Evolutionary conservation across 2,797 vertebrate species (phyloP), one percentile per base, ranked within the genome.

Genomic region (Tenualosa thibaudeaui): DNA sequence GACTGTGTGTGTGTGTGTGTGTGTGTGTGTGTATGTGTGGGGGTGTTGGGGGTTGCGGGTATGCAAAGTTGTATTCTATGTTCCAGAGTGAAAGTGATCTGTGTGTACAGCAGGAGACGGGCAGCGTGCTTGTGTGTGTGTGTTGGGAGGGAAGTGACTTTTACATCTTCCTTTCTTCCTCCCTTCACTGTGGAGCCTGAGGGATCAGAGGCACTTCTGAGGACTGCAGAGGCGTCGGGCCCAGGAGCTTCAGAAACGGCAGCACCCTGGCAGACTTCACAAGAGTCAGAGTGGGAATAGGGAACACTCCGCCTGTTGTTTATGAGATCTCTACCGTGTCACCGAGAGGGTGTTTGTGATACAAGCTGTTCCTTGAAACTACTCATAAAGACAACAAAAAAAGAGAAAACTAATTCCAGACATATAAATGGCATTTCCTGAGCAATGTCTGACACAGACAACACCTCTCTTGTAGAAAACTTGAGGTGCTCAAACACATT

Each of bases 351-450:
- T 75, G 68, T 75, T 75, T 75, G 68, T 1, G 13, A 75, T 17
- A 40, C 68, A 40, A 19, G 37, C 68, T 75, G 68, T 75, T 75
- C 31, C 68, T 43, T 75, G 68, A 75, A 75, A 75, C 68, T 75
- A 43, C 40, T 75, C 31, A 40, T 5, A 2, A 49, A 49, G 3
- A 71, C 37, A 71, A 37, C 15, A 31, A 31, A 15, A 75, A 40
- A 31, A 75, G 40, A 75, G 15, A 15, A 43, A 40, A 43, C 31
- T 75, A 75, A 75, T 75, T 75, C 6, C 31, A 58, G 56, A 75
- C 68, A 17, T 75, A 43, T 43, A 75, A 17, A 75, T 43, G 31
- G 13, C 13, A 6, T 75, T 19, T 37, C 17, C 68, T 75, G 68
- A 75, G 12, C 31, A 15, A 40, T 43, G 31, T 0, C 2, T 15